These are phyloP conservation scores for Schizothorax lantsangensis DNA, from an alignment of 2,797 vertebrate species.

Conservation along the genomic window DNA sequence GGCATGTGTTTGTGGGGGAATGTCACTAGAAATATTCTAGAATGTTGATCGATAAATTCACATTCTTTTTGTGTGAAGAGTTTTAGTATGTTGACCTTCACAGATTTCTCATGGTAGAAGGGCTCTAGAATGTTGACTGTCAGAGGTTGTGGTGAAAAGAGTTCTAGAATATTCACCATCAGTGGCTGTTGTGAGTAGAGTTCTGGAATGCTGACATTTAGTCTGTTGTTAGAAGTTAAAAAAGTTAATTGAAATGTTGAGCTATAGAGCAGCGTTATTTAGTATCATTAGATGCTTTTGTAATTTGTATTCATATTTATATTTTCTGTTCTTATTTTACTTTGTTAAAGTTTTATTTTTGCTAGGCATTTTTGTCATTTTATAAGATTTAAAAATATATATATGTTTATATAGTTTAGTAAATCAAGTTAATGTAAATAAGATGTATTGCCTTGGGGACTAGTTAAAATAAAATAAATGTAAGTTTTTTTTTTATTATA, in stretches of 20 bases:
- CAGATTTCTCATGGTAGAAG: background rate
- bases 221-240: background rate
- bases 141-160: background rate
- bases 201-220: background rate
- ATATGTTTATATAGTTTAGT: too few species aligned
- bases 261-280: background rate
- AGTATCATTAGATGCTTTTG: background rate
- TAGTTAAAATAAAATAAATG: too few species aligned
- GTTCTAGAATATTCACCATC: background rate
- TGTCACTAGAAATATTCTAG: background rate
- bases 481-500: background rate
- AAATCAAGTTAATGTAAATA: too few species aligned
- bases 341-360: background rate
- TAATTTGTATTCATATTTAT: background rate
- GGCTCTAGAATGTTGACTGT: background rate
- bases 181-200: background rate
- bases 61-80: background rate
- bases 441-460: too few species aligned
- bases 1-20: background rate
- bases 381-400: too few species aligned
- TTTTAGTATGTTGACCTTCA: background rate
- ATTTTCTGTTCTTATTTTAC: too few species aligned
- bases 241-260: background rate
- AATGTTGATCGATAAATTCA: background rate
- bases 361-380: too few species aligned